A percentile compares a stretch with the other conserved stretches of the same genome.
phyloP scores from a whole-genome alignment of 2,797 vertebrate species.

The Enoplosus armatus region DNA sequence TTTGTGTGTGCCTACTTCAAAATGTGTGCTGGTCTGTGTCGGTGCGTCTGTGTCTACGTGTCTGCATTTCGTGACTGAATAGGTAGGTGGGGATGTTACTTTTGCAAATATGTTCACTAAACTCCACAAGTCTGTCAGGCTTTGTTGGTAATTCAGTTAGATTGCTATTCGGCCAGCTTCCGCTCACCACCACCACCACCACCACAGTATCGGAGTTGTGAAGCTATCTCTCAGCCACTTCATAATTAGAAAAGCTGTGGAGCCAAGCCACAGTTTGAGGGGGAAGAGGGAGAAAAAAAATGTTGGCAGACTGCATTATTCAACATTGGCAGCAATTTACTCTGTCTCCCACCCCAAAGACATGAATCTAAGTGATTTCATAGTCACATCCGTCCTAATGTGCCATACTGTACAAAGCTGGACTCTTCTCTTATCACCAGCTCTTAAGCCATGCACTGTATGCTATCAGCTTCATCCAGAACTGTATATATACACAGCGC shows the following conservation, averaged over 20 bases:
- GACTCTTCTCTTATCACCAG: slow-evolving; percentile 56
- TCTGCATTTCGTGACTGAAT: slow-evolving; percentile 25
- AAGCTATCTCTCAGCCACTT: slow-evolving; percentile 74
- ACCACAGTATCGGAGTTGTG: slow-evolving; percentile 56
- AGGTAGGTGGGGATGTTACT: slow-evolving; percentile 49
- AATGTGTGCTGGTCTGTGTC: slow-evolving; percentile 12
- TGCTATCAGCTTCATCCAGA: slow-evolving; percentile 49
- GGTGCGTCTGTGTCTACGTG: neutral
- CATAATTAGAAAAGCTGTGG: slow-evolving; percentile 79
- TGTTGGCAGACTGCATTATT: slow-evolving; percentile 77
- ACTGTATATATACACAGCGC: slow-evolving; percentile 1
- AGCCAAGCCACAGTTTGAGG: slow-evolving; percentile 72
- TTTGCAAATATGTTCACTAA: slow-evolving; percentile 56
- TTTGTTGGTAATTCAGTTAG: slow-evolving; percentile 68
- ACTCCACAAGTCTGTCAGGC: slow-evolving; percentile 64
- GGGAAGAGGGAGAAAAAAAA: slow-evolving; percentile 50
- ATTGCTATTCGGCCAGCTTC: slow-evolving; percentile 54
- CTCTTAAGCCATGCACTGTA: slow-evolving; percentile 36
- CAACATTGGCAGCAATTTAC: slow-evolving; percentile 78
- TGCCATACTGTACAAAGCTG: slow-evolving; percentile 52
- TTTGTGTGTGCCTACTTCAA: slow-evolving; percentile 12
- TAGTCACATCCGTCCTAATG: slow-evolving; percentile 59
- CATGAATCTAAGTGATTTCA: slow-evolving; percentile 76
- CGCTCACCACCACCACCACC: slow-evolving; percentile 26
- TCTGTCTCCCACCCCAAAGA: slow-evolving; percentile 72